Base-by-base conservation (phyloP, 1,140 invertebrate species). In the Harlomillsia oculata region DNA sequence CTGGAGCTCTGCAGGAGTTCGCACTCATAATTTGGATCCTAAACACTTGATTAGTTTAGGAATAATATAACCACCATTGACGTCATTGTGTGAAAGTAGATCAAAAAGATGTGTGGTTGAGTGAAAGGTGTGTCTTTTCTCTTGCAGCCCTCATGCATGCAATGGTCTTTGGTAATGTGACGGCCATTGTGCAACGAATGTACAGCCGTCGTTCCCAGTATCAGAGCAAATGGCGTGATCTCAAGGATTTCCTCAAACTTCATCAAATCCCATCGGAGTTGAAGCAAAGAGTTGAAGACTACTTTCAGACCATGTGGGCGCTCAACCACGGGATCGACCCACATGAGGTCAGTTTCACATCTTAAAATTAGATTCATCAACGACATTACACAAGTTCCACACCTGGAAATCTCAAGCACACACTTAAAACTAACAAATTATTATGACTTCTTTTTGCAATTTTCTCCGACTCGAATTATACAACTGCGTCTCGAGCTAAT, bases 281-380 rank as follows among this genome's bases (percentile, higher is more conserved):
- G 34, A 91, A 95, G 63, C 92, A 96, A 70, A 76, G 95, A 44
- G 91, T 99, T 79, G 91, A 97, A 69, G 96, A 99, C 69, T 98
- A 97, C 71, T 98, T 98, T 71, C 94, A 98, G 73, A 97, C 96
- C 11, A 93, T 91, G 75, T 98, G 96, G 94, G 90, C 92, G 2
- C 80, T 98, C 36, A 98, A 97, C 69, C 95, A 98, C 72, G 96
- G 96, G 29, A 97, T 99, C 62, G 94, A 99, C 70, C 93, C 96
- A 73, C 89, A 96, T 67, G 89, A 93, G 80, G 89, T 92, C 73
- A 74, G 72, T 23, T 9, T 30, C 36, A 32, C n/a, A n/a, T n/a
- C n/a, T n/a, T n/a, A n/a, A n/a, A n/a, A n/a, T n/a, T n/a, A n/a
- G n/a, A n/a, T n/a, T n/a, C n/a, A n/a, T n/a, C n/a, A n/a, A n/a